Percentiles rank a stretch among this genome's conserved stretches.
Evolutionary conservation across 1,140 invertebrate genomes (phyloP).

Genomic region (Cydia pomonella): DNA sequence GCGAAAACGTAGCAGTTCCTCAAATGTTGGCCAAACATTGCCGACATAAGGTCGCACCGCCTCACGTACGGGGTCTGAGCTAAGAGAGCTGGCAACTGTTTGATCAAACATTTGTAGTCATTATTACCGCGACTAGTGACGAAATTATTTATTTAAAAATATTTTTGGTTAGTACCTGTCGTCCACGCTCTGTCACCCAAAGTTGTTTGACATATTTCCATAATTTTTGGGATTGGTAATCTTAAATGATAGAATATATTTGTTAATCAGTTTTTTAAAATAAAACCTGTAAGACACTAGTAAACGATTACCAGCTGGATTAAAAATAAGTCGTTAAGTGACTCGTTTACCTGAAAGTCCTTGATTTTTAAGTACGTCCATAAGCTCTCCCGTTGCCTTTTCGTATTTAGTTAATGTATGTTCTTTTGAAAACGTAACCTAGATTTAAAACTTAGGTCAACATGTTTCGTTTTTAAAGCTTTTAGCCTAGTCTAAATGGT

Average conservation of each 20-base stretch:
- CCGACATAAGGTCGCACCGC: slow-evolving; percentile 71
- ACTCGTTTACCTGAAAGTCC: slow-evolving; percentile 62
- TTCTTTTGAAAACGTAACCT: slow-evolving; percentile 59
- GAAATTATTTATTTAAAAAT: not conserved
- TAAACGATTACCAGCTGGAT: not conserved
- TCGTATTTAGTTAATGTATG: slow-evolving; percentile 69
- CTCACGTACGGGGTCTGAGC: slow-evolving; percentile 64
- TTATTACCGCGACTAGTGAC: not conserved
- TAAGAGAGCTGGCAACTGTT: slow-evolving; percentile 61
- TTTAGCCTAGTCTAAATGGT: too few species aligned
- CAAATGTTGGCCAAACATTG: slow-evolving; percentile 73
- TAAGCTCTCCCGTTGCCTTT: slow-evolving; percentile 58
- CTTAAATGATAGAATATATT: slow-evolving; percentile 45
- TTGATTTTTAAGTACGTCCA: slow-evolving; percentile 70
- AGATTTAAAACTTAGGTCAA: not conserved
- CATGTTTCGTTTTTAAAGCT: not conserved
- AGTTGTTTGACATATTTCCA: slow-evolving; percentile 29
- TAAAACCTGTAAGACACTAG: too few species aligned
- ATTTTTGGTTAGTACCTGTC: slow-evolving; percentile 58
- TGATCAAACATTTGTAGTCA: not conserved
- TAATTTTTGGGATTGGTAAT: slow-evolving; percentile 62
- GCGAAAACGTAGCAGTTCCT: slow-evolving; percentile 72
- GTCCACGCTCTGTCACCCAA: slow-evolving; percentile 33
- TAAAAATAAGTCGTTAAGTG: slow-evolving; percentile 5
- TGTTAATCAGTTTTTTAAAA: not conserved